Conservation (phyloP, 2,888 invertebrate genomes). For the Parnassius glacialis region DNA sequence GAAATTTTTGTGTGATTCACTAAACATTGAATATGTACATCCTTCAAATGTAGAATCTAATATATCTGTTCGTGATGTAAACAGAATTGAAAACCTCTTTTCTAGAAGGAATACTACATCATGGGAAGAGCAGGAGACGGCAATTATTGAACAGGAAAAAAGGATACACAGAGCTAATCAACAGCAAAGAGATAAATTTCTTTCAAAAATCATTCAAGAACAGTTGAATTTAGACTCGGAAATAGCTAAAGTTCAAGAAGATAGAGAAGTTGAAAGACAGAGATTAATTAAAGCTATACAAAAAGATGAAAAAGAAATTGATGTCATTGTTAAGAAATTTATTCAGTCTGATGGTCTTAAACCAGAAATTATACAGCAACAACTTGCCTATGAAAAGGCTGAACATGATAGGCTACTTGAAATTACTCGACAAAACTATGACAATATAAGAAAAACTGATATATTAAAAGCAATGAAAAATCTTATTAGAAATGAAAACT, state of each 20-base stretch:
- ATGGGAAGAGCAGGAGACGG: slow-evolving; percentile 84
- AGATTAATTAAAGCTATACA: slow-evolving; percentile 82
- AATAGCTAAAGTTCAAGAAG: slow-evolving; percentile 85
- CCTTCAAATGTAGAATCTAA: slow-evolving; percentile 56
- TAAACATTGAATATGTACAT: slow-evolving; percentile 74
- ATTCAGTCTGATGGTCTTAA: slow-evolving; percentile 79
- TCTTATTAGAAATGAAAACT: slow-evolving; percentile 84
- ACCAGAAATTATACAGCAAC: slow-evolving; percentile 82
- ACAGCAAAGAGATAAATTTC: slow-evolving; percentile 82
- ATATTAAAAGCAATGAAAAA: slow-evolving; percentile 86
- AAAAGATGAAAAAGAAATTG: slow-evolving; percentile 84
- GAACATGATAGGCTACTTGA: slow-evolving; percentile 85
- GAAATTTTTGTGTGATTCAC: slow-evolving; percentile 78
- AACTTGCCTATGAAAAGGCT: slow-evolving; percentile 83
- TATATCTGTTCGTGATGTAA: slow-evolving; percentile 52
- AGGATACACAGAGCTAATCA: slow-evolving; percentile 83
- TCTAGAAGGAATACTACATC: slow-evolving; percentile 50
- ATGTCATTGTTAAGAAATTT: slow-evolving; percentile 83
- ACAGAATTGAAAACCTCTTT: slow-evolving; percentile 57
- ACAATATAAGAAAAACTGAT: slow-evolving; percentile 83
- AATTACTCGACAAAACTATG: slow-evolving; percentile 79
- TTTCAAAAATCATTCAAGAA: slow-evolving; percentile 76
- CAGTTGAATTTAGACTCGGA: slow-evolving; percentile 85
- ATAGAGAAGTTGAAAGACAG: slow-evolving; percentile 83
- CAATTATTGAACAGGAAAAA: slow-evolving; percentile 83